Percentiles rank a stretch among this genome's conserved stretches.
Evolutionary conservation across 2,888 invertebrate species (phyloP).

Genomic region (Azorinus chamasolen): DNA sequence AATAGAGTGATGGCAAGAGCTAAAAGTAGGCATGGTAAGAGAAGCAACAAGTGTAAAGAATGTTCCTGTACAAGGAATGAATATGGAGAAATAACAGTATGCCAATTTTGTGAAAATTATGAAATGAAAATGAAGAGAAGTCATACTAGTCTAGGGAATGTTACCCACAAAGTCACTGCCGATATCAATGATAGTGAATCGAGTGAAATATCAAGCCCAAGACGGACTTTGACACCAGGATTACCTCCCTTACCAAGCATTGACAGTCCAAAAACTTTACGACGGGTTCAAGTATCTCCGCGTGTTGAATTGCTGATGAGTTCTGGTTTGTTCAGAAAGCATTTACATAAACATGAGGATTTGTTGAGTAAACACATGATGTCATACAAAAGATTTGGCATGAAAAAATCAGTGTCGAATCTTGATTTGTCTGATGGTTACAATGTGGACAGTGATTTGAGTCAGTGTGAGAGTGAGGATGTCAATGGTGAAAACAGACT

Average conservation of each 20-base stretch:
- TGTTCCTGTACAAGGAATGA: constrained; percentile 55
- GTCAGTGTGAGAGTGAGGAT: constrained; percentile 32
- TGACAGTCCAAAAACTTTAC: constrained; percentile 47
- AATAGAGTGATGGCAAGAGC: constrained; percentile 60
- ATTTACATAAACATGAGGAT: constrained; percentile 70
- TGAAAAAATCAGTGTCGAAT: constrained; percentile 74
- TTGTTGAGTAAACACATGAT: constrained; percentile 56
- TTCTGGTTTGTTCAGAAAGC: constrained; percentile 74
- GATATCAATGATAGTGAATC: constrained; percentile 36
- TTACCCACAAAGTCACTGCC: constrained; percentile 6
- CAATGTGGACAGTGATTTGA: constrained; percentile 27
- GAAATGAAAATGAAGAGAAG: constrained; percentile 37
- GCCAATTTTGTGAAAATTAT: constrained; percentile 47
- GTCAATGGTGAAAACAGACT: not conserved
- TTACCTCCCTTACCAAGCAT: constrained; percentile 24
- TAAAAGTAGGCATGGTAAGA: constrained; percentile 52
- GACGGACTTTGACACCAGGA: constrained; percentile 57
- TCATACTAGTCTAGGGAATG: constrained; percentile 39
- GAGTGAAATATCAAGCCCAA: constrained; percentile 49
- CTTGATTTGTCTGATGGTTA: constrained; percentile 68
- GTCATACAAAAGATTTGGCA: constrained; percentile 54
- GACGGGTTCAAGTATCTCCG: constrained; percentile 65
- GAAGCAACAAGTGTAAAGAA: constrained; percentile 49
- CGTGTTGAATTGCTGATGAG: constrained; percentile 74
- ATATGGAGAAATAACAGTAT: constrained; percentile 36